Evolutionary conservation across 2,113 vertebrate genomes (phyloP).

Genomic region (Chauna torquata): DNA sequence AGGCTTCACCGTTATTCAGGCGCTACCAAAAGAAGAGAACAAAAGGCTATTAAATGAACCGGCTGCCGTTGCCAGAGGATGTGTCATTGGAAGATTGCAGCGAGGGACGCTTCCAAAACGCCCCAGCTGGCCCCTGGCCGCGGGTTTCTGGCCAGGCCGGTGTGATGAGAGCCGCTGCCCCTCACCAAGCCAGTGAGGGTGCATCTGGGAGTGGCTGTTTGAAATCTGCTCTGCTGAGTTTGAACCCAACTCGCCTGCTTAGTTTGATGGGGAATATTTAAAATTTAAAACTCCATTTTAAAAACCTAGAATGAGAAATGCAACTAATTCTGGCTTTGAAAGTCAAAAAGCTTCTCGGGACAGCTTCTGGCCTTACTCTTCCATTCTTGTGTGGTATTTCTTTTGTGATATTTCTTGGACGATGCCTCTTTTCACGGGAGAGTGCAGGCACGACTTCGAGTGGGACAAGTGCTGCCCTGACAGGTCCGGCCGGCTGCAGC

Average conservation of each 20-base stretch:
- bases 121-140: not conserved
- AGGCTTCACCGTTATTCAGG: accelerated
- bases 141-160: not conserved
- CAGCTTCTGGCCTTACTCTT: not conserved
- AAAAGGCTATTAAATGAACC: not conserved
- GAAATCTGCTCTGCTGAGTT: not conserved
- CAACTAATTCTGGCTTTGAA: not conserved
- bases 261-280: not conserved
- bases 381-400: accelerated
- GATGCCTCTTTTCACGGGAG: not conserved
- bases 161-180: accelerated
- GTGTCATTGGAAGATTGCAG: not conserved
- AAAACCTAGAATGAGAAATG: not conserved
- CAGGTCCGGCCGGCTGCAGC: not conserved
- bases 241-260: not conserved
- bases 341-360: not conserved
- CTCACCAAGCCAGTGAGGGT: not conserved
- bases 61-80: accelerated
- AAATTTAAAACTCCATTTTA: not conserved
- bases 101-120: not conserved
- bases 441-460: accelerated
- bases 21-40: not conserved
- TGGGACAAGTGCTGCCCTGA: not conserved
- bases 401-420: not conserved
- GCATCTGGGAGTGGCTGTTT: not conserved